These are phyloP conservation scores for Podarcis raffonei DNA, from an alignment of 2,113 vertebrate genomes.

Conservation along the genomic window DNA sequence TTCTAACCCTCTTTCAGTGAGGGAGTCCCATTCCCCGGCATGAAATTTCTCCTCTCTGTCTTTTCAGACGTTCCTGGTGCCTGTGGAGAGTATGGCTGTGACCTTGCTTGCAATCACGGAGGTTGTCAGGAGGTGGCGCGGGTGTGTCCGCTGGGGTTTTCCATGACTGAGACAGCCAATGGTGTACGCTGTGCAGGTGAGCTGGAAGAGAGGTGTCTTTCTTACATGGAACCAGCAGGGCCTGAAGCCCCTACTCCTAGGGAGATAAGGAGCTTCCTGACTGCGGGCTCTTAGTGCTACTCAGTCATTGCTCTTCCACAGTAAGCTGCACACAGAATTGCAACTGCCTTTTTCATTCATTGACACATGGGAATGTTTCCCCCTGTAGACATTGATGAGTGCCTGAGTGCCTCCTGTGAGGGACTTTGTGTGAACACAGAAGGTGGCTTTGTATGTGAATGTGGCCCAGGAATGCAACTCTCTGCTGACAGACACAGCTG, in stretches of 20 bases:
- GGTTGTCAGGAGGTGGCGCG: constrained; percentile 82
- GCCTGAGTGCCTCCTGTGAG: constrained; percentile 73
- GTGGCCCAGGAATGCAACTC: constrained; percentile 75
- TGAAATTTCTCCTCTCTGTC: accelerated
- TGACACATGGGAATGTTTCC: neutral
- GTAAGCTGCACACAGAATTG: neutral
- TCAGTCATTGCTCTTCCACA: neutral
- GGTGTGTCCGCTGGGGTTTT: constrained; percentile 81
- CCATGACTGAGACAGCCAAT: constrained; percentile 76
- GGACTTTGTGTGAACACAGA: constrained; percentile 79
- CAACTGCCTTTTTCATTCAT: accelerated
- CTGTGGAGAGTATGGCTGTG: constrained; percentile 81
- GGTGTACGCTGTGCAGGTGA: constrained; percentile 80
- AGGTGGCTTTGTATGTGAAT: constrained; percentile 79
- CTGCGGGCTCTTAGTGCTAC: neutral
- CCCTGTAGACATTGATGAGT: constrained; percentile 76
- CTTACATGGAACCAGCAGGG: neutral
- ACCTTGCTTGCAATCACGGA: constrained; percentile 79
- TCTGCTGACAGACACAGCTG: constrained; percentile 76
- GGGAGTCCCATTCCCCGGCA: neutral
- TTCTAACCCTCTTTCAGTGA: neutral
- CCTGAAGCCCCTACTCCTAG: too few species aligned
- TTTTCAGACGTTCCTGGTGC: constrained; percentile 47
- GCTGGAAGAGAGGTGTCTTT: neutral
- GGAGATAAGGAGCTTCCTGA: neutral